These are phyloP conservation scores for Arnoldichthys spilopterus DNA, from an alignment of 2,797 vertebrate genomes.

Conservation along the genomic window DNA sequence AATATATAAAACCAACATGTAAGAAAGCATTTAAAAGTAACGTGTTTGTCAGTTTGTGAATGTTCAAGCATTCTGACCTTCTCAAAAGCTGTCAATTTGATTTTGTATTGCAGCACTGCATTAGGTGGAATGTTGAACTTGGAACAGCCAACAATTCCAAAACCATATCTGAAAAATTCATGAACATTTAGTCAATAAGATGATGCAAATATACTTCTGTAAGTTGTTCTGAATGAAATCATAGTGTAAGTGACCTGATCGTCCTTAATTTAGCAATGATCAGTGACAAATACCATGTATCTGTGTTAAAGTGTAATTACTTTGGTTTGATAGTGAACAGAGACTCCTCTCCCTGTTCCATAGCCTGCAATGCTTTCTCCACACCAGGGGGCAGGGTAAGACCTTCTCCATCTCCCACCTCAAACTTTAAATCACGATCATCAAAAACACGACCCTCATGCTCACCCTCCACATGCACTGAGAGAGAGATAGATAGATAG, in stretches of 20 bases:
- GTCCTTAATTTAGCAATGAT: not conserved
- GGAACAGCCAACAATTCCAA: slow-evolving; percentile 82
- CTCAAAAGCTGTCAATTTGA: slow-evolving; percentile 90
- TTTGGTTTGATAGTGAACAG: slow-evolving; percentile 87
- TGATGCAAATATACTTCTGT: not conserved
- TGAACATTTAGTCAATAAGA: not conserved
- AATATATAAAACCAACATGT: not conserved
- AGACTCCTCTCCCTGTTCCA: slow-evolving; percentile 93
- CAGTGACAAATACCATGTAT: not conserved
- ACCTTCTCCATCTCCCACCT: slow-evolving; percentile 88
- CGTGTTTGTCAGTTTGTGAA: not conserved
- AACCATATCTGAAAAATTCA: slow-evolving; percentile 88
- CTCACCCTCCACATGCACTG: slow-evolving; percentile 87
- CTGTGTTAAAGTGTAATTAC: slow-evolving; percentile 67
- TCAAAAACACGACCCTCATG: slow-evolving; percentile 84
- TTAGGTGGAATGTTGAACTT: slow-evolving; percentile 87
- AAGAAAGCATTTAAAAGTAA: not conserved
- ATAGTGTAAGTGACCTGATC: not conserved
- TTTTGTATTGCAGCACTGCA: slow-evolving; percentile 87
- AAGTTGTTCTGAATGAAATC: not conserved
- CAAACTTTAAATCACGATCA: slow-evolving; percentile 87
- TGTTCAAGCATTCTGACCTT: slow-evolving; percentile 79
- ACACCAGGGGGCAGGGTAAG: slow-evolving; percentile 87
- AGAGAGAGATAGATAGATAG: no score
- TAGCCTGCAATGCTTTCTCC: slow-evolving; percentile 90